A percentile compares a stretch with the other conserved stretches of the same genome.
Evolutionary conservation across 2,113 vertebrate genomes (phyloP).

Genomic region (Dicaeum eximium): DNA sequence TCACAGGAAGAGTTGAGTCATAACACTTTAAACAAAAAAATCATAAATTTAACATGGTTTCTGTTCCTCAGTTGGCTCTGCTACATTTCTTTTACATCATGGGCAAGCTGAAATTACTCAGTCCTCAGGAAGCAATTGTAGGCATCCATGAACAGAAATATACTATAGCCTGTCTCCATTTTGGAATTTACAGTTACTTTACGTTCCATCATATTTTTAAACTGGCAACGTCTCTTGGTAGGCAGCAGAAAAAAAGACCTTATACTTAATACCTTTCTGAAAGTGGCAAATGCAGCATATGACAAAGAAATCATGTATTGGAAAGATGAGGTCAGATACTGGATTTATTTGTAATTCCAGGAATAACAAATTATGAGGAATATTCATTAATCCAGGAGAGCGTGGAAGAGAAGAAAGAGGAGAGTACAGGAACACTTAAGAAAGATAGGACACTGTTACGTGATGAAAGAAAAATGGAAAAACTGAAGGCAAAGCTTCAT

Average conservation of each 20-base stretch:
- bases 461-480: conserved; percentile 98
- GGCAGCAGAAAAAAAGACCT: neutral
- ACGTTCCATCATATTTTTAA: neutral
- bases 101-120: neutral
- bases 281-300: neutral
- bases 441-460: conserved; percentile 90
- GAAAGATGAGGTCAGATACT: neutral
- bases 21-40: neutral
- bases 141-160: neutral
- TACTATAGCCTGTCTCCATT: neutral
- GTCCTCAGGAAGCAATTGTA: neutral
- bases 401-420: conserved; percentile 92
- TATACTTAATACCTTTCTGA: neutral
- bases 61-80: neutral
- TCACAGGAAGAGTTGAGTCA: neutral
- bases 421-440: conserved; percentile 88
- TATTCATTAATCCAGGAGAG: conserved; percentile 96
- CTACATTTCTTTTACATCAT: neutral
- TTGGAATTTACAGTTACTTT: neutral
- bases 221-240: neutral
- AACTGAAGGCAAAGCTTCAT: conserved; percentile 98
- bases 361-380: conserved; percentile 99
- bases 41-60: neutral
- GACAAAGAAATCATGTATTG: neutral
- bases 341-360: conserved; percentile 71